Conservation (phyloP, 2,113 vertebrate genomes). For the Phyllostomus discolor region DNA sequence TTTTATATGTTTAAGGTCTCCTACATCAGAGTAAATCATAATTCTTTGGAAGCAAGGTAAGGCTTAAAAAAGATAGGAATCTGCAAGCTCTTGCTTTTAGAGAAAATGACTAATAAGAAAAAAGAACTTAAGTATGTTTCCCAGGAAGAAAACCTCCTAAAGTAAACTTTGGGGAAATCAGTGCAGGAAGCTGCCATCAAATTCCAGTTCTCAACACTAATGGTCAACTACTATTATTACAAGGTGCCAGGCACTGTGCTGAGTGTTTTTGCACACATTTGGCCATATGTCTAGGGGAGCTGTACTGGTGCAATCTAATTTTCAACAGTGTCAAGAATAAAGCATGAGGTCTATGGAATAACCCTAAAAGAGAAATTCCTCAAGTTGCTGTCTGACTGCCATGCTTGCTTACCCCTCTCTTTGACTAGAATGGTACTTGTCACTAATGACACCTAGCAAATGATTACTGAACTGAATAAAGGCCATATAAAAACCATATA, state of each 20-base stretch:
- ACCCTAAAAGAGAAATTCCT: neutral
- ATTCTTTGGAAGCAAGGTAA: slow-evolving; percentile 56
- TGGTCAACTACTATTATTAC: neutral
- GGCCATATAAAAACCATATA: slow-evolving; percentile 66
- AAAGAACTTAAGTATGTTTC: slow-evolving; percentile 55
- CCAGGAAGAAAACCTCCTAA: slow-evolving; percentile 53
- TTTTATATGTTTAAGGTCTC: slow-evolving; percentile 68
- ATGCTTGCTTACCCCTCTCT: neutral
- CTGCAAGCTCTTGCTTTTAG: slow-evolving; percentile 57
- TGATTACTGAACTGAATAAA: neutral
- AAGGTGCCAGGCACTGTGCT: neutral
- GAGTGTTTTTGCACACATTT: neutral
- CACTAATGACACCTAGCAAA: neutral
- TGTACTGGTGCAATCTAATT: neutral
- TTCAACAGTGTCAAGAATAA: neutral
- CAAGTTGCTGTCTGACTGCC: neutral
- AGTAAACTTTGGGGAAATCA: slow-evolving; percentile 66
- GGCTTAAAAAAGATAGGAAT: slow-evolving; percentile 47
- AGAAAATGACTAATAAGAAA: slow-evolving; percentile 67
- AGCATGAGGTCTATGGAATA: neutral
- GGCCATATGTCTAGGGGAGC: neutral
- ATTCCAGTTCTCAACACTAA: neutral
- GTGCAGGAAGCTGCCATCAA: slow-evolving; percentile 35
- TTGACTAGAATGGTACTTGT: neutral
- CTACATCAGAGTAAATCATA: slow-evolving; percentile 66